Evolutionary conservation across 1,140 invertebrate genomes (phyloP).

Genomic region (Drosophila repleta): DNA sequence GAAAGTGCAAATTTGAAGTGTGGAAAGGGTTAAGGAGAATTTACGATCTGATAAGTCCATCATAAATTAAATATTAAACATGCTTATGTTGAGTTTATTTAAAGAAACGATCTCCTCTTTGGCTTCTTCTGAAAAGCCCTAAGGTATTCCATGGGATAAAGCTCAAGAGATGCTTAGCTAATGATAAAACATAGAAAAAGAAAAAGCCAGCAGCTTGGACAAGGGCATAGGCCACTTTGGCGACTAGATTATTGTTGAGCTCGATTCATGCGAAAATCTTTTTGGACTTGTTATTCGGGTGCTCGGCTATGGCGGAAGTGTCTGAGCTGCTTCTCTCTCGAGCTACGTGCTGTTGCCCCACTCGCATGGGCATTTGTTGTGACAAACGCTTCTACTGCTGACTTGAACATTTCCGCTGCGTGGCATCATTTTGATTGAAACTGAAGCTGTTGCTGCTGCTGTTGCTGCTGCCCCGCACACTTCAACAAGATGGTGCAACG

Average conservation of each 20-base stretch:
- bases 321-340: conserved; percentile 18
- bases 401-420: conserved; percentile 50
- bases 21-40: neutral
- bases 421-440: conserved; percentile 47
- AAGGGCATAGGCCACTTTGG: conserved; percentile 42
- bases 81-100: no score
- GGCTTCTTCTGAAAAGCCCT: neutral
- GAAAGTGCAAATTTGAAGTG: neutral
- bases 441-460: neutral
- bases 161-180: conserved; percentile 47
- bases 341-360: conserved; percentile 53
- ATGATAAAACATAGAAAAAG: conserved; percentile 44
- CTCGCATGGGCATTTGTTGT: conserved; percentile 51
- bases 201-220: conserved; percentile 25
- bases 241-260: neutral
- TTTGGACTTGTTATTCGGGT: conserved; percentile 12
- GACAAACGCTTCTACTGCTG: conserved; percentile 39
- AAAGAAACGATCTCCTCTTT: neutral
- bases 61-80: no score
- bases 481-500: conserved; percentile 28
- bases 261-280: conserved; percentile 27
- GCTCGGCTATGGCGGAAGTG: conserved; percentile 45
- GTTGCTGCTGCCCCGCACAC: neutral
- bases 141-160: no score
- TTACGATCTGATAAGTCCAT: no score